Percentiles rank a stretch among this genome's conserved stretches.
These are phyloP conservation scores for Pygoscelis antarcticus DNA, from an alignment of 2,113 vertebrate genomes.

Conservation along the genomic window DNA sequence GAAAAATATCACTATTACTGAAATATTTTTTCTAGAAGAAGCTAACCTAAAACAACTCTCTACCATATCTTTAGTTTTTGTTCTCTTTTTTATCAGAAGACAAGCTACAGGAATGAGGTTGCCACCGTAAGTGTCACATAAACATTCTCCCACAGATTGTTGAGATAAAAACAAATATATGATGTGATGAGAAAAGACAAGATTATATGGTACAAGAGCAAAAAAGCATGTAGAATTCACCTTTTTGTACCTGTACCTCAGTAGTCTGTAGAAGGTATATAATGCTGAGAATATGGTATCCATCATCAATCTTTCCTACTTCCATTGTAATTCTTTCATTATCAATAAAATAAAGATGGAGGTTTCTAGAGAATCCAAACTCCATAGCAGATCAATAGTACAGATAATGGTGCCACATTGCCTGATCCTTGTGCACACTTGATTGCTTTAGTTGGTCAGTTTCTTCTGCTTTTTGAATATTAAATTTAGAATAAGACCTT, in stretches of 20 bases:
- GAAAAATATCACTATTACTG: background rate
- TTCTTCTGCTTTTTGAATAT: background rate
- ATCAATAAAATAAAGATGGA: background rate
- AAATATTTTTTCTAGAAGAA: background rate
- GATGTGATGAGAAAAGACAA: background rate
- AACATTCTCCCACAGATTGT: background rate
- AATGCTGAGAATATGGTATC: background rate
- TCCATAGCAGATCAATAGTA: background rate
- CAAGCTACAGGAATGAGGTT: background rate
- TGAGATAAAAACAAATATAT: background rate
- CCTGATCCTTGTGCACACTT: background rate
- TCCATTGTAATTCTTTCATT: background rate
- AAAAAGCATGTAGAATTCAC: background rate
- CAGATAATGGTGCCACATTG: background rate
- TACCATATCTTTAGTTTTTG: background rate
- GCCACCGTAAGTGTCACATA: background rate
- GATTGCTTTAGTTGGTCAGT: background rate
- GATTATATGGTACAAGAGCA: background rate
- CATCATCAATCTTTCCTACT: background rate
- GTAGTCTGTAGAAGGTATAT: background rate
- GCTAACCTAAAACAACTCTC: background rate
- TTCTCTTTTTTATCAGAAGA: background rate
- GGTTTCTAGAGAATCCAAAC: background rate
- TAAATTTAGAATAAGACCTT: background rate
- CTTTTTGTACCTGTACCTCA: background rate